Conservation (phyloP, 2,888 invertebrate species). For the Steinernema hermaphroditum region DNA sequence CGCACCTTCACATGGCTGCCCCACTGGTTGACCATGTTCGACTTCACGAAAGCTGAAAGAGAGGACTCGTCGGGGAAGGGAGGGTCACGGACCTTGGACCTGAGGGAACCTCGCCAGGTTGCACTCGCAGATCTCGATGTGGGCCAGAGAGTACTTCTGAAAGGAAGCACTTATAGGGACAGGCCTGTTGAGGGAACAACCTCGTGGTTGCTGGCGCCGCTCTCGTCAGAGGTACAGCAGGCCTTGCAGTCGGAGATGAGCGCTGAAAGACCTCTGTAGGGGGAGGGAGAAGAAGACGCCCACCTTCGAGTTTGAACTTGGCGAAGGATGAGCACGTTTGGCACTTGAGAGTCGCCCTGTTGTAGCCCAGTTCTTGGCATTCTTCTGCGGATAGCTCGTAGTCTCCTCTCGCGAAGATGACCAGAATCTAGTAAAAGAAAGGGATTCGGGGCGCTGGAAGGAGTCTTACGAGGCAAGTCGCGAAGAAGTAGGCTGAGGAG, state of each 20-base stretch:
- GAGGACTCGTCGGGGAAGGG: not conserved
- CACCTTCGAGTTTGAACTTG: conserved; percentile 53
- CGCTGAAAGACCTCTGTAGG: not conserved
- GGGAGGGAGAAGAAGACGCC: not conserved
- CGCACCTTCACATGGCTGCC: conserved; percentile 77
- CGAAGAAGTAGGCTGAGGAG: not conserved
- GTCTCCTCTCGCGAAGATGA: not conserved
- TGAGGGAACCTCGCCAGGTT: conserved; percentile 97
- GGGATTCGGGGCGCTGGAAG: not conserved
- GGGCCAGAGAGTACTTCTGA: conserved; percentile 82
- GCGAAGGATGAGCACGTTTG: conserved; percentile 50
- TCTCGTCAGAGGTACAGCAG: conserved; percentile 49
- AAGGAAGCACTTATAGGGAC: conserved; percentile 38
- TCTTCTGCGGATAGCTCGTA: conserved; percentile 48
- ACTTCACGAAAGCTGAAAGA: conserved; percentile 85
- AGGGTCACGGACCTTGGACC: conserved; percentile 76
- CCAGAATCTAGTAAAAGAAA: not conserved
- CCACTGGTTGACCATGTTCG: conserved; percentile 84
- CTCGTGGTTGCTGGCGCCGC: not conserved
- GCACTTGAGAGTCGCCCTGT: conserved; percentile 53
- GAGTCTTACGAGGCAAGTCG: not conserved
- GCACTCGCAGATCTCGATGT: conserved; percentile 94
- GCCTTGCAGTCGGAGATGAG: conserved; percentile 56
- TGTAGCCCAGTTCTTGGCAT: conserved; percentile 56
- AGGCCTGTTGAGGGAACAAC: not conserved